Conservation (phyloP, 1,140 invertebrate species). For the Stegodyphus mimosarum region DNA sequence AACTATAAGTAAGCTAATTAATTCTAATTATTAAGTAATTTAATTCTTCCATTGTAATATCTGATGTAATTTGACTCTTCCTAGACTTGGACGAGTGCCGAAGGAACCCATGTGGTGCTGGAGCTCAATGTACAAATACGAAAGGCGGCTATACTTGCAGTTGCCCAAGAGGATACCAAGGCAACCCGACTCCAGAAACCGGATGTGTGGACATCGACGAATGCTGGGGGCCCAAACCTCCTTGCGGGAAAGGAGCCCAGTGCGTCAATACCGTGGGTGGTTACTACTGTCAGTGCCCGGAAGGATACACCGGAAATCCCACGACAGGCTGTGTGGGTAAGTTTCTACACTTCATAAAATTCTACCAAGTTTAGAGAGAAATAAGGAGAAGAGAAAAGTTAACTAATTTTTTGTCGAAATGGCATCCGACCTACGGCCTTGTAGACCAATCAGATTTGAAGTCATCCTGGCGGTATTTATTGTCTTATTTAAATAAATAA, state of each 20-base stretch:
- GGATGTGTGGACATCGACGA: conserved; percentile 72
- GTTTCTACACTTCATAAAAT: background rate
- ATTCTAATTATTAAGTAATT: too few species aligned
- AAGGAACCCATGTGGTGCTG: conserved; percentile 76
- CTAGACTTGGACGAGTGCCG: conserved; percentile 78
- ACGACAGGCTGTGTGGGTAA: conserved; percentile 60
- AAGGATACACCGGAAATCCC: conserved; percentile 75
- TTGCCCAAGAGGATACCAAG: conserved; percentile 80
- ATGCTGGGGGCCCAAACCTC: conserved; percentile 68
- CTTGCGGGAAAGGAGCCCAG: conserved; percentile 86
- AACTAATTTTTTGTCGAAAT: too few species aligned
- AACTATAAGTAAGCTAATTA: too few species aligned
- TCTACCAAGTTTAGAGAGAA: too few species aligned
- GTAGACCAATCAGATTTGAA: too few species aligned
- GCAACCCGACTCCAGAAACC: conserved; percentile 74
- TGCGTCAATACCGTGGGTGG: conserved; percentile 84
- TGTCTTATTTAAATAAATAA: too few species aligned
- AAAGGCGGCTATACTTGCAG: conserved; percentile 79
- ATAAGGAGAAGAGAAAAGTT: too few species aligned
- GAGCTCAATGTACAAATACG: conserved; percentile 79
- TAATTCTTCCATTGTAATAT: too few species aligned
- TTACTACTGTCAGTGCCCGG: conserved; percentile 80
- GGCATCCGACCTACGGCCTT: too few species aligned
- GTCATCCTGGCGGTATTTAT: too few species aligned
- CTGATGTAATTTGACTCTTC: too few species aligned